Base-by-base conservation (phyloP, 2,113 vertebrate genomes). In the Henicopernis longicauda region DNA sequence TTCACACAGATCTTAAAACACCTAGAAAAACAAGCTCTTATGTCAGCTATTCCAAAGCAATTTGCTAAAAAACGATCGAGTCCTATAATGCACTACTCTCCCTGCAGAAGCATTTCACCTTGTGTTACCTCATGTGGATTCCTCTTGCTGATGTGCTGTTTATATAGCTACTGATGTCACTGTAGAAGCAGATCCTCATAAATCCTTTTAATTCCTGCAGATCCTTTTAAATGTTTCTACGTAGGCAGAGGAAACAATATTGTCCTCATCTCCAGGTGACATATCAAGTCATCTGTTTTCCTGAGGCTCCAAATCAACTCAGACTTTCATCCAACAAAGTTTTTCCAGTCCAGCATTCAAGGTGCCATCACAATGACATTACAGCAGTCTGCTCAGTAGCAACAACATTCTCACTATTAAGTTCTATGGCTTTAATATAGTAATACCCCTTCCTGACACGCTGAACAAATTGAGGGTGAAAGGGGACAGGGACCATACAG, bases 171-270 rank as follows among this genome's bases (percentile, higher is more conserved):
- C 81, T 84, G 84, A 94, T 92, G 93, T 86, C 95, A 96, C 82
- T 40, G 72, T 4, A 92, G 72, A 71, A 92, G 86, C 69, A 90
- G 77, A 96, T 72, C 94, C 92, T 40, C 89, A 42, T 16, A 83
- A 95, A 96, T 44, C 95, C 93, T 34, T 90, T 27, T 77, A 96
- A 97, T 96, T 90, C 94, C 65, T 25, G 36, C n/a, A 82, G 72
- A 96, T 96, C 96, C 90, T 80, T 94, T 96, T 74, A 92, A 96
- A 95, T 57, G 86, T 54, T 86, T 91, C 97, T 93, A 45, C 12
- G 3, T 2, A 83, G 90, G 62, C 45, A 87, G 18, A 72, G 59
- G 70, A 81, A 94, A 92, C 73, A 91, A 31, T 16, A 2, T 2
- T 38, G 85, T 31, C 54, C 96, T 95, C 65, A 63, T 20, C 77